phyloP scores from a whole-genome alignment of 2,113 vertebrate species.

The Ophthalmolycus amberensis region DNA sequence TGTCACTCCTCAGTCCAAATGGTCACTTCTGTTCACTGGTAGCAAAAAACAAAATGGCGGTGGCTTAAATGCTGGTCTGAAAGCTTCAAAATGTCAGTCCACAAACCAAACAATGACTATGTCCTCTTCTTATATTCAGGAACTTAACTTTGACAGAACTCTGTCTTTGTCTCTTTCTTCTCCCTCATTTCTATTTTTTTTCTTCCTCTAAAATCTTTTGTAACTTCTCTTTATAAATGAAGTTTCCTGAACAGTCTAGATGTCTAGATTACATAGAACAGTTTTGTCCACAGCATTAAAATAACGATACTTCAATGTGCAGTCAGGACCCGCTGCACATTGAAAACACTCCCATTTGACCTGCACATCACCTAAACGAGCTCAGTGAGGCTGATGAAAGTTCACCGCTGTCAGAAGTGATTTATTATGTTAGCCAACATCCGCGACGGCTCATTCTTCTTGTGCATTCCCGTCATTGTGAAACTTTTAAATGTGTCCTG shows the following conservation, averaged over 20 bases:
- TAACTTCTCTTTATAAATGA: background rate
- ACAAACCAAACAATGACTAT: no score
- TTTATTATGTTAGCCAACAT: background rate
- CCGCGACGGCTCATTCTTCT: background rate
- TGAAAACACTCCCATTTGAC: background rate
- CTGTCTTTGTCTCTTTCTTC: background rate
- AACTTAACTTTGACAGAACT: no score
- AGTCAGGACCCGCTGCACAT: background rate
- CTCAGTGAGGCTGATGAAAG: background rate
- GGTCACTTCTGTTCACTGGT: no score
- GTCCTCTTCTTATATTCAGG: no score
- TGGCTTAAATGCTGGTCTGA: no score
- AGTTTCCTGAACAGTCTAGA: background rate
- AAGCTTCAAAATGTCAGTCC: no score
- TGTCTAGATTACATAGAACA: no score
- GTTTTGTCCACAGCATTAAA: background rate
- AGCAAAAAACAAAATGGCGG: no score
- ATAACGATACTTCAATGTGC: background rate
- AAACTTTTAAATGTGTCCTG: background rate
- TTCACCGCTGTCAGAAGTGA: background rate
- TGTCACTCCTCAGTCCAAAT: no score
- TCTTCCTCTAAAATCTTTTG: background rate
- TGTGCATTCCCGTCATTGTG: background rate
- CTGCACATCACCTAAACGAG: background rate
- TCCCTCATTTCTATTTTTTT: background rate